Evolutionary conservation across 2,888 invertebrate species (phyloP), one percentile per base, ranked within the genome.

Genomic region (Rhogogaster chlorosoma): DNA sequence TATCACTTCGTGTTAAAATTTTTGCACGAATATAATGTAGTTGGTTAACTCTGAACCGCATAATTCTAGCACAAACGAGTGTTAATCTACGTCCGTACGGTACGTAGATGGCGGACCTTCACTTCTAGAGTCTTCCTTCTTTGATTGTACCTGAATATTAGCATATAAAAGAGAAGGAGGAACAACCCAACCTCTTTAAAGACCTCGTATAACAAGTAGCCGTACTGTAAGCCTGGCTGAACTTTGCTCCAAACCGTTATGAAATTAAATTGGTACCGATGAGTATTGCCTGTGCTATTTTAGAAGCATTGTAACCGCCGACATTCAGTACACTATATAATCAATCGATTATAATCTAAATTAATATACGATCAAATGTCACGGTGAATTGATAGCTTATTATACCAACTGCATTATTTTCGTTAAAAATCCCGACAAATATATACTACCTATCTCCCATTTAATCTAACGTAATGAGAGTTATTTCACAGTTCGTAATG

Each of bases 261-360:
- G 80, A 80, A 80, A 80, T 80, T 61, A 80, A 80, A 80, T 61
- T 80, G 80, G 57, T 38, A 80, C 57, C 61, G 38, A 57, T 80
- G 49, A 53, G 36, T 22, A 57, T 57, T 36, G 38, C 10, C 26
- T 38, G 57, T 61, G 22, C 61, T 61, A 61, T 80, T 80, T 57
- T 10, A 80, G 18, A 57, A 22, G 36, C 57, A 26, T 18, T 49
- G n/a, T n/a, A 26, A 80, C 29, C 22, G 1, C 36, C 18, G 61
- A 61, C 57, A 38, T 78, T 77, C 75, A 18, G 6, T 77, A 77
- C 7, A 49, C 26, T 15, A 29, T 45, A 12, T 67, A 29, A 77
- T 49, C 29, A 49, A 49, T 73, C 71, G 71, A 22, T 73, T 42
- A 22, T 26, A 18, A 73, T 73, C 38, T 73, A 22, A 42, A 73